phyloP scores from a whole-genome alignment of 2,113 vertebrate species.

The Rhinogobius similis region DNA sequence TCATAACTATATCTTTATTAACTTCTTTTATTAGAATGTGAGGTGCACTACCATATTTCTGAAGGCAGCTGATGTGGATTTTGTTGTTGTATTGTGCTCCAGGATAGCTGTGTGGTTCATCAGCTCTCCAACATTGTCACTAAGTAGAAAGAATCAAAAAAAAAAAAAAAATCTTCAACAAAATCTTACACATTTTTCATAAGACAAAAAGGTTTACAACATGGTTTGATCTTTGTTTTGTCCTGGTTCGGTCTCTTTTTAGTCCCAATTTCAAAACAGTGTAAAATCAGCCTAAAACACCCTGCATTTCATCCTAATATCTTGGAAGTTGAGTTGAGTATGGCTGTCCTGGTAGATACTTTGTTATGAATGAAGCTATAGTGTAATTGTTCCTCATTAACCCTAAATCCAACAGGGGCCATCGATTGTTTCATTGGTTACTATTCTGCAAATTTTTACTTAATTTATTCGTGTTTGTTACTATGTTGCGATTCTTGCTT shows the following conservation, averaged over 20 bases:
- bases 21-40: neutral
- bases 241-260: neutral
- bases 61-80: slow-evolving; percentile 88
- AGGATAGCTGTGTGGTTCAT: slow-evolving; percentile 87
- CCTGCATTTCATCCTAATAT: too few relatives aligned
- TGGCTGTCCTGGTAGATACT: too few relatives aligned
- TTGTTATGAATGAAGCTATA: too few relatives aligned
- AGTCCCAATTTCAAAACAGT: too few relatives aligned
- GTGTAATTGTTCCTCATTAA: too few relatives aligned
- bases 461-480: too few relatives aligned
- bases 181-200: neutral
- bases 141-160: slow-evolving; percentile 49
- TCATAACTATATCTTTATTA: neutral
- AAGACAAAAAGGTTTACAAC: too few relatives aligned
- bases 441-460: too few relatives aligned
- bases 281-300: too few relatives aligned
- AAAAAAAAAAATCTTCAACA: neutral
- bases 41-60: slow-evolving; percentile 86
- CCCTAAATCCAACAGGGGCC: neutral
- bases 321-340: too few relatives aligned
- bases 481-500: too few relatives aligned
- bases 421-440: neutral
- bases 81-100: slow-evolving; percentile 86
- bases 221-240: neutral
- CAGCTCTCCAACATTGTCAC: slow-evolving; percentile 92